These are phyloP conservation scores for Bombus superbus DNA, from an alignment of 1,140 invertebrate species.

Conservation along the genomic window DNA sequence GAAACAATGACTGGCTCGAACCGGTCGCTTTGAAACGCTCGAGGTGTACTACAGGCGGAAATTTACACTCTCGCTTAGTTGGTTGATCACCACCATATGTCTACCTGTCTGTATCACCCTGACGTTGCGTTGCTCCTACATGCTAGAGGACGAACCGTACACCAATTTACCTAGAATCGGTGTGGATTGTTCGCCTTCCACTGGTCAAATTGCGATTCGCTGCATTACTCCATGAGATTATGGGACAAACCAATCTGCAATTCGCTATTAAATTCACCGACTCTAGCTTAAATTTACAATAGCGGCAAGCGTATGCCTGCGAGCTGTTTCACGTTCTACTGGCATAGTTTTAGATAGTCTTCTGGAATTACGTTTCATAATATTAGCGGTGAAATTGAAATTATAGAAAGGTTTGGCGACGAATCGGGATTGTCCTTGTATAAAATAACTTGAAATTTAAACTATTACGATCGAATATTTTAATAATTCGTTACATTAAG, in stretches of 20 bases:
- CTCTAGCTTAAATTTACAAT: not conserved
- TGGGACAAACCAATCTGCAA: constrained; percentile 44
- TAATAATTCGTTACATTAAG: no score
- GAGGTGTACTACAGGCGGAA: constrained; percentile 47
- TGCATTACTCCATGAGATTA: constrained; percentile 34
- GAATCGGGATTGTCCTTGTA: not conserved
- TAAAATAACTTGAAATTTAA: no score
- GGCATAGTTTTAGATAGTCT: not conserved
- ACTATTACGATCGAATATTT: no score
- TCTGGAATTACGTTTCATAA: not conserved
- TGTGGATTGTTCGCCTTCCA: constrained; percentile 43
- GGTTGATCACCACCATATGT: constrained; percentile 66
- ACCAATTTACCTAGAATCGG: constrained; percentile 64
- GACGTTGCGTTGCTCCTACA: not conserved
- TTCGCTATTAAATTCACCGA: constrained; percentile 9
- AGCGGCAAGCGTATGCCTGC: not conserved
- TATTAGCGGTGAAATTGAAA: not conserved
- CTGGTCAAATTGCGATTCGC: constrained; percentile 59
- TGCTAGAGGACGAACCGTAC: constrained; percentile 35
- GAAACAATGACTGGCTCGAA: constrained; percentile 43
- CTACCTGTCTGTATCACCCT: constrained; percentile 51
- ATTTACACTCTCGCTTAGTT: constrained; percentile 64
- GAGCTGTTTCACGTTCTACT: not conserved
- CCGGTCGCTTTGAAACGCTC: constrained; percentile 38
- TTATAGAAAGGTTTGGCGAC: not conserved